Evolutionary conservation across 2,113 vertebrate genomes (phyloP).

Genomic region (Sebastes fasciatus): DNA sequence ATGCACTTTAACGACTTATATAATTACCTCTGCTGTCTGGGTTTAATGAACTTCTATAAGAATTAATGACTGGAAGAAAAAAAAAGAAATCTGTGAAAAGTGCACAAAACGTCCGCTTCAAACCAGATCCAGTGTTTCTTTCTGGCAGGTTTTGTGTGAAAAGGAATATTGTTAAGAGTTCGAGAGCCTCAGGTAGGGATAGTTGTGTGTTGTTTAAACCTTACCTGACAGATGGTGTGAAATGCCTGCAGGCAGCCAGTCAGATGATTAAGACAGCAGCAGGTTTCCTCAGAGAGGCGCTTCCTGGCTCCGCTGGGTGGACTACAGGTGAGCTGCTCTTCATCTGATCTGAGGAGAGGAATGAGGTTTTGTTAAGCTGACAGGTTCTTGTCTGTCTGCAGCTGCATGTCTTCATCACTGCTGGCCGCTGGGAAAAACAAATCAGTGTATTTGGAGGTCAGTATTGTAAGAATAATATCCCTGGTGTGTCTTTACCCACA

Average conservation of each 20-base stretch:
- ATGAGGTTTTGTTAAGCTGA: constrained; percentile 13
- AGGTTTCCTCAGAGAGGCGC: constrained; percentile 25
- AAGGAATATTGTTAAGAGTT: constrained; percentile 17
- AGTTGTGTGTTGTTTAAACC: constrained; percentile 38
- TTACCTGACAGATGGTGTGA: constrained; percentile 57
- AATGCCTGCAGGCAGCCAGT: constrained; percentile 51
- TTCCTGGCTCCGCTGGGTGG: constrained; percentile 22
- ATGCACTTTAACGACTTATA: constrained; percentile 2
- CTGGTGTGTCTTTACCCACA: background rate
- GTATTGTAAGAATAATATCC: background rate
- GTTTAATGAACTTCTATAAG: constrained; percentile 46
- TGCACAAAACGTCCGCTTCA: background rate
- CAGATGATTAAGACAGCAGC: constrained; percentile 33
- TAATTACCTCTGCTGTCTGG: constrained; percentile 52
- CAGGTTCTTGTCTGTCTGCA: constrained; percentile 17
- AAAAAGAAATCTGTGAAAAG: background rate
- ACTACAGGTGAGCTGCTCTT: constrained; percentile 39
- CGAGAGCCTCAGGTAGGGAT: background rate
- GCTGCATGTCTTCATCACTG: constrained; percentile 5
- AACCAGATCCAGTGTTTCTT: background rate
- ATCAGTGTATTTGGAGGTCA: background rate
- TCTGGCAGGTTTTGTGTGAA: constrained; percentile 4
- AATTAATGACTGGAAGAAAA: constrained; percentile 15
- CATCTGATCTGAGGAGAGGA: constrained; percentile 1
- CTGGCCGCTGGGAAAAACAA: no score